Evolutionary conservation across 2,113 vertebrate genomes (phyloP).

Genomic region (Desmodus rotundus): DNA sequence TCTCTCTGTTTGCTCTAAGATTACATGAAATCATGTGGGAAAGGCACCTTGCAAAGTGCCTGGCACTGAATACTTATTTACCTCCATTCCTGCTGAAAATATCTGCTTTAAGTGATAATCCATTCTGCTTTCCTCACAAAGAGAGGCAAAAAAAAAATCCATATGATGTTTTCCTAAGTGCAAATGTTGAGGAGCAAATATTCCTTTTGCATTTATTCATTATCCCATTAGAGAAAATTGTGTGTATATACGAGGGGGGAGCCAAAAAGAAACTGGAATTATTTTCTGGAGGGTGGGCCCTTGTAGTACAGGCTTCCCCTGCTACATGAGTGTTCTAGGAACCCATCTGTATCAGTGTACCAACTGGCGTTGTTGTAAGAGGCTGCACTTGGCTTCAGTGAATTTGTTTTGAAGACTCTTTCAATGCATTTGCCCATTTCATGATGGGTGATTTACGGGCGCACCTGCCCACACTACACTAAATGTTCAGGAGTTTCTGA

Average conservation of each 20-base stretch:
- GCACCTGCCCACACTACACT: too few species aligned
- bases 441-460: too few species aligned
- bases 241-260: not conserved
- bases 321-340: too few species aligned
- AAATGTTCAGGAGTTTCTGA: too few species aligned
- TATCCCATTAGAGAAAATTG: not conserved
- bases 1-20: not conserved
- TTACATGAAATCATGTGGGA: not conserved
- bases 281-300: too few species aligned
- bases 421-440: too few species aligned
- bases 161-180: not conserved
- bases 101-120: not conserved
- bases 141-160: not conserved
- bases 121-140: not conserved
- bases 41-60: not conserved
- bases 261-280: too few species aligned
- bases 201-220: slow-evolving; percentile 12
- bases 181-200: not conserved
- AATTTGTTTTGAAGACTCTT: too few species aligned
- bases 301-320: too few species aligned
- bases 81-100: not conserved
- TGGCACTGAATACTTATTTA: not conserved
- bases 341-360: too few species aligned
- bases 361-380: too few species aligned
- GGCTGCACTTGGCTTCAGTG: too few species aligned